Evolutionary conservation across 2,888 invertebrate genomes (phyloP), one percentile per base, ranked within the genome.

Genomic region (Danaus chrysippus): DNA sequence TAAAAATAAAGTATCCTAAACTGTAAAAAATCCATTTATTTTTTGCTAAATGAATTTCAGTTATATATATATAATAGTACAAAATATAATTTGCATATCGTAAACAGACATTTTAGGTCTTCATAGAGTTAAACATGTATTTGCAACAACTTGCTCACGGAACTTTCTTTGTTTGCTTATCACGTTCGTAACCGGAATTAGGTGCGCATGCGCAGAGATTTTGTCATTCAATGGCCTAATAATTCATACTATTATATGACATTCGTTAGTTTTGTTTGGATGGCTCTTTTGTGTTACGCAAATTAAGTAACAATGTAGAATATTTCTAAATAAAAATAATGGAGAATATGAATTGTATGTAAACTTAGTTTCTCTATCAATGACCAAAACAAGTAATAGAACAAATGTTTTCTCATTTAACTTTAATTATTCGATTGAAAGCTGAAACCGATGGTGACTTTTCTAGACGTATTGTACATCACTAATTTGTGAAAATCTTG

Each of bases 401-500:
- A 34, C 23, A 5, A 49, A 49, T 3, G 49, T 17, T 17, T 17
- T 49, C 17, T 17, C 15, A 17, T 3, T 49, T 9, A 49, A 15
- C 17, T 49, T 17, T 49, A 49, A 49, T 49, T 49, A 17, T 17
- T 15, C 49, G 15, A 49, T 49, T 17, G 49, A 49, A 49, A 49
- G 49, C 17, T 49, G 17, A 49, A 49, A 49, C 49, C 54, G 15
- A 56, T 23, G 58, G 59, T 59, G 59, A 59, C 44, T 62, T 52
- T 42, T 58, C 23, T 46, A 54, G 17, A 65, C 62, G 62, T 65
- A 59, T 55, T 44, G 54, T 62, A 49, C 60, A 63, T 67, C 59
- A 60, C 61, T 64, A 54, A 63, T 64, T 68, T 67, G 65, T 65
- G 74, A 76, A 77, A 79, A 75, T 75, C 76, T 77, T 76, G 66